phyloP scores from a whole-genome alignment of 2,888 invertebrate genomes.

The Sarcophaga carnaria region DNA sequence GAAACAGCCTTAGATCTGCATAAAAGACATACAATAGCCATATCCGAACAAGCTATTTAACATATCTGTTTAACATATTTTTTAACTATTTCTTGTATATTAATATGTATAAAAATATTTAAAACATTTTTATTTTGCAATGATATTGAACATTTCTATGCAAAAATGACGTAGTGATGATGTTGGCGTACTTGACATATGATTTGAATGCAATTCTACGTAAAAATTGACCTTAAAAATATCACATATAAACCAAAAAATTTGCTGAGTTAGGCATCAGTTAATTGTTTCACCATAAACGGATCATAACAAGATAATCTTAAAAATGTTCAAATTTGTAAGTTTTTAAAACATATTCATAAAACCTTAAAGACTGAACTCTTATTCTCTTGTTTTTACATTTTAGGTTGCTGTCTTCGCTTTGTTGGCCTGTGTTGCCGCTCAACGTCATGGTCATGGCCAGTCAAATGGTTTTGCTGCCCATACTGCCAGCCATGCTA shows the following conservation, averaged over 20 bases:
- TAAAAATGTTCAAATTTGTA: constrained; percentile 13
- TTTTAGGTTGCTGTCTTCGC: constrained; percentile 38
- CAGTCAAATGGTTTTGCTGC: neutral
- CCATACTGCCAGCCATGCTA: neutral
- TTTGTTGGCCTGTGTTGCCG: constrained; percentile 41
- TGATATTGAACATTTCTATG: no score
- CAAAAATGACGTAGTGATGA: no score
- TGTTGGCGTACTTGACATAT: no score
- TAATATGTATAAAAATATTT: no score
- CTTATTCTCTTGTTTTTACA: neutral
- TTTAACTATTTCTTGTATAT: no score
- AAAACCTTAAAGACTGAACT: neutral
- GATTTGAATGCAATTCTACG: neutral
- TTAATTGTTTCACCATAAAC: neutral
- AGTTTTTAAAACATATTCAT: neutral
- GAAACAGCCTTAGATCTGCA: no score
- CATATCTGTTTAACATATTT: no score
- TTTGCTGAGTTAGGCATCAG: neutral
- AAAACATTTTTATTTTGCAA: no score
- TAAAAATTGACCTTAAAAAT: neutral
- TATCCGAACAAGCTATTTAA: no score
- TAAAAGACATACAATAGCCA: no score
- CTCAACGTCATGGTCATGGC: constrained; percentile 11
- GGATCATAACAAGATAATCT: neutral
- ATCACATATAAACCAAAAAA: constrained; percentile 14